Percentiles rank a stretch among this genome's conserved stretches.
These are phyloP conservation scores for Seira sanloemensis DNA, from an alignment of 2,888 invertebrate genomes.

Conservation along the genomic window DNA sequence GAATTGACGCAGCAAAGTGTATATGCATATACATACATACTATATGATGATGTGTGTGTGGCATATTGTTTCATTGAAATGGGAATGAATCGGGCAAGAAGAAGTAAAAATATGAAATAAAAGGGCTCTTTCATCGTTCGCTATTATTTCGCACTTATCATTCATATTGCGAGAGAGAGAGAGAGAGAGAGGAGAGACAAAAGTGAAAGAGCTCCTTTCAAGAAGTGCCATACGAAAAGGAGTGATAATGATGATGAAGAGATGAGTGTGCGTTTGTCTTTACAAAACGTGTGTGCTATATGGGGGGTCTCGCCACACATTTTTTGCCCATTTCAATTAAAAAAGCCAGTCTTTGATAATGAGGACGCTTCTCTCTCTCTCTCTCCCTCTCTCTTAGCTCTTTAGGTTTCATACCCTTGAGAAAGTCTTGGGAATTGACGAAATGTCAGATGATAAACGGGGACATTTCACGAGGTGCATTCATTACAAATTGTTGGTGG, in stretches of 20 bases:
- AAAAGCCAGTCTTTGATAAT: conserved; percentile 29
- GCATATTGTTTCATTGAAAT: conserved; percentile 14
- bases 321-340: conserved; percentile 46
- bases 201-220: conserved; percentile 18
- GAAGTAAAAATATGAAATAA: neutral
- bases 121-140: neutral
- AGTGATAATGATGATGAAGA: conserved; percentile 38
- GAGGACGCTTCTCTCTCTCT: neutral
- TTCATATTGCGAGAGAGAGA: neutral
- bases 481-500: too few relatives aligned
- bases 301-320: conserved; percentile 52
- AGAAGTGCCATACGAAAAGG: neutral
- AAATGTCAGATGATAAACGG: conserved; percentile 7
- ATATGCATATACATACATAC: conserved; percentile 14
- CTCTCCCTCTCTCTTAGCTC: neutral
- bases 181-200: neutral
- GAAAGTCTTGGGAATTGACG: neutral
- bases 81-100: neutral
- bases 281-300: conserved; percentile 57
- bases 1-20: too few relatives aligned
- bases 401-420: neutral
- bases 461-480: too few relatives aligned
- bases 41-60: conserved; percentile 14
- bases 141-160: conserved; percentile 13
- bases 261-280: conserved; percentile 49